Evolutionary conservation across 2,797 vertebrate genomes (phyloP), one percentile per base, ranked within the genome.

Genomic region (Meriones psammophilus): DNA sequence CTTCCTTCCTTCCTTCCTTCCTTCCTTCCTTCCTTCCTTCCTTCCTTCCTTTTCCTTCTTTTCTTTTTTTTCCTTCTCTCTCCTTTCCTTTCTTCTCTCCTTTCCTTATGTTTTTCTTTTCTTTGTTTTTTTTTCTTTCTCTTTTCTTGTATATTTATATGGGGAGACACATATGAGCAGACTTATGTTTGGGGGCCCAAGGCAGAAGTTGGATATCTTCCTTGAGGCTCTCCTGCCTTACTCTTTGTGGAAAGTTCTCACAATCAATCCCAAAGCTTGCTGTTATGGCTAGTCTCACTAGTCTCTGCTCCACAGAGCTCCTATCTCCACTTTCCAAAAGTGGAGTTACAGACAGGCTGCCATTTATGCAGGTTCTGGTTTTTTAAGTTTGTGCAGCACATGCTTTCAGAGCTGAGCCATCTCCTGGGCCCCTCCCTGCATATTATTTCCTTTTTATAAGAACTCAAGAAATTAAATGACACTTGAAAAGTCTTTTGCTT

Each of bases 401-500:
- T 28, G n/a, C 54, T 73, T 71, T 73, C 39, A 87, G 14, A 87
- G n/a, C 50, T 73, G n/a, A 30, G 8, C 24, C n/a, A 73, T 73
- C 33, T 50, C 46, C 50, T 12, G 8, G 73, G 24, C 8, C 39
- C 20, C 15, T 58, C 4, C 9, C n/a, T 58, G 46, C 13, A 2
- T 28, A 73, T 39, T 58, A 46, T 87, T 73, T 66, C 7, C 0
- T 33, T 24, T 36, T 2, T 77, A 78, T 62, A 89, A 88, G 58
- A 18, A 60, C 74, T 90, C 66, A n/a, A 86, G 73, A 84, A 94
- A 92, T 13, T 26, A 71, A 64, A 83, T 36, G 50, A 78, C 26
- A 56, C 18, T 69, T 87, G 69, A 77, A 42, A 62, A 4, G 17
- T 74, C 13, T 68, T 89, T 91, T 76, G 50, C 10, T 92, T 50